phyloP scores from a whole-genome alignment of 2,888 invertebrate genomes.

The Hirtodrosophila duncani region DNA sequence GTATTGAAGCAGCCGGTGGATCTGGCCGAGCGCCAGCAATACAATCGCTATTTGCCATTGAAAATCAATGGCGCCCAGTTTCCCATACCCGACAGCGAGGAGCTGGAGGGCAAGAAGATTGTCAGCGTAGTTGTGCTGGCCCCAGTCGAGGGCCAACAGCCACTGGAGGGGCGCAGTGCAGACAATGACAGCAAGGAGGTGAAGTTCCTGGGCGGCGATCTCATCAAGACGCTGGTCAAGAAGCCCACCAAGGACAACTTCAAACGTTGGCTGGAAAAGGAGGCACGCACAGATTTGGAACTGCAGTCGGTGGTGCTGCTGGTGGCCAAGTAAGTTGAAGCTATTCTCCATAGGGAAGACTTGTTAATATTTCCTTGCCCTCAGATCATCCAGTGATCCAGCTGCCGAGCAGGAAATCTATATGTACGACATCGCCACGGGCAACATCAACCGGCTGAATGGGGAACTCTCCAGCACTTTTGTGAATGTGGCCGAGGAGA shows the following conservation, averaged over 20 bases:
- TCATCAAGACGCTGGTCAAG: conserved; percentile 86
- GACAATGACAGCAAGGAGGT: conserved; percentile 84
- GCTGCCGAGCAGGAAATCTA: conserved; percentile 86
- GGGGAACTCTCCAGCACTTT: conserved; percentile 91
- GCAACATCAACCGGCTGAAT: conserved; percentile 86
- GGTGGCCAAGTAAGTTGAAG: conserved; percentile 85
- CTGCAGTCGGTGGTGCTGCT: conserved; percentile 89
- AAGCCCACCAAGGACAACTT: conserved; percentile 88
- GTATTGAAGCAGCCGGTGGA: conserved; percentile 87
- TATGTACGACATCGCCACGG: conserved; percentile 89
- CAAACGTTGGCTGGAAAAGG: conserved; percentile 87
- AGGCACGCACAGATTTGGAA: conserved; percentile 86
- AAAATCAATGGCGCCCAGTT: conserved; percentile 92
- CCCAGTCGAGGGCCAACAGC: conserved; percentile 85
- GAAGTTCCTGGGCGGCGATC: conserved; percentile 86
- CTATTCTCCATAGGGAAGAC: not conserved
- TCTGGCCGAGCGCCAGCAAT: conserved; percentile 85
- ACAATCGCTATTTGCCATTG: conserved; percentile 89
- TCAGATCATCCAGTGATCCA: conserved; percentile 57
- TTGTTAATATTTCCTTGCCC: not conserved
- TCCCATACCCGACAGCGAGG: conserved; percentile 88
- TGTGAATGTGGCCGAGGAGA: conserved; percentile 92
- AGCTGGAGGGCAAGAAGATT: conserved; percentile 86
- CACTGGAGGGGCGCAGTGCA: conserved; percentile 77
- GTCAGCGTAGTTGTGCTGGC: conserved; percentile 91